Evolutionary conservation across 2,113 vertebrate genomes (phyloP).

Genomic region (Cyanoderma ruficeps): DNA sequence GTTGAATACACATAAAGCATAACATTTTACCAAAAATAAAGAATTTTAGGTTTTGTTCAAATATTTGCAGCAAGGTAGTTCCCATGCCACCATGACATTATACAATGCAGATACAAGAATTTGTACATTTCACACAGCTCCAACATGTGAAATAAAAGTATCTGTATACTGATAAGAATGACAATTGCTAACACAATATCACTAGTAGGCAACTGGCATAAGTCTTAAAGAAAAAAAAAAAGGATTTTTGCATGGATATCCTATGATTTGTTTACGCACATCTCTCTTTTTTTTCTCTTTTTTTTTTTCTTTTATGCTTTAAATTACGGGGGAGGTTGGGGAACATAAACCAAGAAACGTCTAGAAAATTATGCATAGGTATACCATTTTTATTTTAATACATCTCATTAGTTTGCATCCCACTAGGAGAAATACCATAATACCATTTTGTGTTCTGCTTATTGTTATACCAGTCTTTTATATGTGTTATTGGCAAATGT

Average conservation of each 20-base stretch:
- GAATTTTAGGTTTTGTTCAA: conserved; percentile 83
- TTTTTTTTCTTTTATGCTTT: conserved; percentile 55
- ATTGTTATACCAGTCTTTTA: conserved; percentile 73
- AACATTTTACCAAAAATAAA: conserved; percentile 97
- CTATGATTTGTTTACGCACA: conserved; percentile 71
- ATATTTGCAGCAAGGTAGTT: conserved; percentile 78
- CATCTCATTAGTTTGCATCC: conserved; percentile 77
- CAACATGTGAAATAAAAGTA: conserved; percentile 78
- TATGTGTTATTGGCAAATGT: conserved; percentile 74
- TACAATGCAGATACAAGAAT: conserved; percentile 77
- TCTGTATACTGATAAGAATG: conserved; percentile 79
- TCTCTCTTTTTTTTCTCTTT: conserved; percentile 33
- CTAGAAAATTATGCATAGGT: conserved; percentile 75
- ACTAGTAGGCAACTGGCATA: conserved; percentile 76
- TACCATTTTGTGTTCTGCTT: conserved; percentile 57
- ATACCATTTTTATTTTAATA: conserved; percentile 82
- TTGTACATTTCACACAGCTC: conserved; percentile 72
- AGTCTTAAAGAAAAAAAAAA: conserved; percentile 63
- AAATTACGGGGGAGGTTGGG: conserved; percentile 60
- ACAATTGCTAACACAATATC: conserved; percentile 77
- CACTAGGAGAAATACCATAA: conserved; percentile 71
- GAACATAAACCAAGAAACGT: conserved; percentile 72
- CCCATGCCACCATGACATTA: conserved; percentile 73
- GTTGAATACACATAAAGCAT: conserved; percentile 88
- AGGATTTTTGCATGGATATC: conserved; percentile 69